These are phyloP conservation scores for Patella depressa DNA, from an alignment of 2,888 invertebrate genomes.

Conservation along the genomic window DNA sequence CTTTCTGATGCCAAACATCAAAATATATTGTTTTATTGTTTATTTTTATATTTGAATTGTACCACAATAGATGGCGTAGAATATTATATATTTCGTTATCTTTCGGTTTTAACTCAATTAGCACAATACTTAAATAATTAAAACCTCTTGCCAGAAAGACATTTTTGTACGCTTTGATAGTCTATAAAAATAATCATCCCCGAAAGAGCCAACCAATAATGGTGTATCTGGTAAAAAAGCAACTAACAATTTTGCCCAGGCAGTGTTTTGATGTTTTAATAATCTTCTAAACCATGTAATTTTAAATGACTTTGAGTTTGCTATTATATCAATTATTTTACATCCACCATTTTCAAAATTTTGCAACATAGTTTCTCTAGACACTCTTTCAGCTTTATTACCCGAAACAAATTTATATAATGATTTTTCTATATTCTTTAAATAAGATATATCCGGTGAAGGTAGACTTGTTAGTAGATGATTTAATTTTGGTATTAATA, in stretches of 20 bases:
- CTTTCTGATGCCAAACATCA: no score
- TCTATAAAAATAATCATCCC: background rate
- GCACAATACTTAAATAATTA: no score
- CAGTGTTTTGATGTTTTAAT: background rate
- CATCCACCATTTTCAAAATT: conserved; percentile 5
- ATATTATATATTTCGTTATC: no score
- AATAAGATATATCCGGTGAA: background rate
- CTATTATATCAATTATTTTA: background rate
- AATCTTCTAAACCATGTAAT: conserved; percentile 5
- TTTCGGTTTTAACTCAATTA: no score
- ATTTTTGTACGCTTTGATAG: background rate
- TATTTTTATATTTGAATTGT: no score
- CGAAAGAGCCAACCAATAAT: background rate
- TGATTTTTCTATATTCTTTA: background rate
- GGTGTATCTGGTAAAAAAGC: background rate
- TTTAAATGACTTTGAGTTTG: background rate
- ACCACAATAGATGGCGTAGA: no score
- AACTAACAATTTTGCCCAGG: conserved; percentile 1
- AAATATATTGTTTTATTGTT: no score
- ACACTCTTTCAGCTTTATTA: conserved; percentile 1
- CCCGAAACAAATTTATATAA: background rate
- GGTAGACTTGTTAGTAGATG: no score
- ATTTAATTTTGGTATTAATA: no score
- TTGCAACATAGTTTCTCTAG: background rate
- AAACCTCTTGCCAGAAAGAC: no score